Percentiles rank a stretch among this genome's conserved stretches.
phyloP scores from a whole-genome alignment of 2,888 invertebrate genomes.

The Alviniconcha strummeri region DNA sequence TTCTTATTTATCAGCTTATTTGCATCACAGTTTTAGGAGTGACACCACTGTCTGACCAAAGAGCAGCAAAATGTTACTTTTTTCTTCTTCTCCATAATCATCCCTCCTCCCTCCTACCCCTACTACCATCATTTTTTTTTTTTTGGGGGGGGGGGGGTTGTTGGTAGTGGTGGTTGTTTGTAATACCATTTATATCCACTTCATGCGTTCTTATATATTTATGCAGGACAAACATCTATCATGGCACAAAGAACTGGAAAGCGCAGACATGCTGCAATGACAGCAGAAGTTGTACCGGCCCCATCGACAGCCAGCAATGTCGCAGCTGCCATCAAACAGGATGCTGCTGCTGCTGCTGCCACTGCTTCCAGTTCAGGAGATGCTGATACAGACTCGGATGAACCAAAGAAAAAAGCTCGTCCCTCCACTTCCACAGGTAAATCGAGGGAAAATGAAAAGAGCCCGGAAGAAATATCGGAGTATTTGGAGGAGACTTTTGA shows the following conservation, averaged over 20 bases:
- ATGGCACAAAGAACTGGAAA: constrained; percentile 56
- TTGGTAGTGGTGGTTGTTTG: too few species aligned
- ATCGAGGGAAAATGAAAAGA: constrained; percentile 44
- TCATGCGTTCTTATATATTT: too few species aligned
- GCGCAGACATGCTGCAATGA: constrained; percentile 61
- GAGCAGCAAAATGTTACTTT: too few species aligned
- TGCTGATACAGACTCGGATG: constrained; percentile 33
- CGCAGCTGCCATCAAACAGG: constrained; percentile 37
- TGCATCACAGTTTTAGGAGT: too few species aligned
- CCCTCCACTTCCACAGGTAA: constrained; percentile 26
- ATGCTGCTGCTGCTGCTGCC: constrained; percentile 35
- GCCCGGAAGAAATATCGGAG: constrained; percentile 58
- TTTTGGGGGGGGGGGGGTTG: too few species aligned
- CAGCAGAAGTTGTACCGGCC: constrained; percentile 60
- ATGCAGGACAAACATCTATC: neutral
- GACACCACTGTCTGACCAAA: too few species aligned
- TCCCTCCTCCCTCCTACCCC: too few species aligned
- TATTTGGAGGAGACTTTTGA: constrained; percentile 66
- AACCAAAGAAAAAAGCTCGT: constrained; percentile 42
- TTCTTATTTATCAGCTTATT: too few species aligned
- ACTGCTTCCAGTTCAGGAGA: constrained; percentile 29
- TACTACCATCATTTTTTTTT: too few species aligned
- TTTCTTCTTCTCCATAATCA: too few species aligned
- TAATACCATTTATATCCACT: too few species aligned
- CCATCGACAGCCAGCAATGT: constrained; percentile 51